Conservation (phyloP, 2,888 invertebrate genomes). For the Drosophila kanekoi region DNA sequence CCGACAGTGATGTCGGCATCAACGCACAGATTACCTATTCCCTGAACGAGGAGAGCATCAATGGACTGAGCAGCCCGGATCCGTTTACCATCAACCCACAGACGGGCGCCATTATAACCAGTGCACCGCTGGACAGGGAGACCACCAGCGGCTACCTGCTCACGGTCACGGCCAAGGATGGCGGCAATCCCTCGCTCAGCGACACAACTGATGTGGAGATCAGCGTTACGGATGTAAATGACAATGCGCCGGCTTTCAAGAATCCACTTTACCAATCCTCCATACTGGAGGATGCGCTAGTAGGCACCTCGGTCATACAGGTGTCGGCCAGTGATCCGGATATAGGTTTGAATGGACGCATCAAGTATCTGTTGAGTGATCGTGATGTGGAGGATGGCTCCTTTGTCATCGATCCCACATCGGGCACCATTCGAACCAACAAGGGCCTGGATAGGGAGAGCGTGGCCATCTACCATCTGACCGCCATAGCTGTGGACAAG, state of each 20-base stretch:
- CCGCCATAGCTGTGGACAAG: conserved; percentile 95
- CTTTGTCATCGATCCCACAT: conserved; percentile 96
- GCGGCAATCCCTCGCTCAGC: conserved; percentile 94
- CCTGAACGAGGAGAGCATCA: conserved; percentile 88
- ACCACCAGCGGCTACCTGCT: conserved; percentile 92
- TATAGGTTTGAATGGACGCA: conserved; percentile 93
- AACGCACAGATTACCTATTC: conserved; percentile 96
- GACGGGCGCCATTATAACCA: conserved; percentile 97
- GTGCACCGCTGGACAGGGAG: conserved; percentile 94
- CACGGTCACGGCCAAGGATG: conserved; percentile 96
- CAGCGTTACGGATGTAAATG: conserved; percentile 97
- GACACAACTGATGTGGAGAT: conserved; percentile 98
- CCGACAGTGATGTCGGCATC: conserved; percentile 97
- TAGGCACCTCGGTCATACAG: conserved; percentile 91
- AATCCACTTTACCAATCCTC: conserved; percentile 92
- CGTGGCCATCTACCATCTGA: conserved; percentile 92
- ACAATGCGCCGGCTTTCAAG: conserved; percentile 95
- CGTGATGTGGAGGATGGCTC: conserved; percentile 93
- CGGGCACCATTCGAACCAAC: conserved; percentile 95
- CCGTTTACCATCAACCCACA: conserved; percentile 95
- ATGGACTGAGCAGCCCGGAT: conserved; percentile 87
- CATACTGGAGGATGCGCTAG: conserved; percentile 94
- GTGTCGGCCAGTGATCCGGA: conserved; percentile 94
- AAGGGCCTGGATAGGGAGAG: conserved; percentile 96
- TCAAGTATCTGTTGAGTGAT: conserved; percentile 91